Conservation (phyloP, 2,888 invertebrate species). For the Metacarcinus magister region DNA sequence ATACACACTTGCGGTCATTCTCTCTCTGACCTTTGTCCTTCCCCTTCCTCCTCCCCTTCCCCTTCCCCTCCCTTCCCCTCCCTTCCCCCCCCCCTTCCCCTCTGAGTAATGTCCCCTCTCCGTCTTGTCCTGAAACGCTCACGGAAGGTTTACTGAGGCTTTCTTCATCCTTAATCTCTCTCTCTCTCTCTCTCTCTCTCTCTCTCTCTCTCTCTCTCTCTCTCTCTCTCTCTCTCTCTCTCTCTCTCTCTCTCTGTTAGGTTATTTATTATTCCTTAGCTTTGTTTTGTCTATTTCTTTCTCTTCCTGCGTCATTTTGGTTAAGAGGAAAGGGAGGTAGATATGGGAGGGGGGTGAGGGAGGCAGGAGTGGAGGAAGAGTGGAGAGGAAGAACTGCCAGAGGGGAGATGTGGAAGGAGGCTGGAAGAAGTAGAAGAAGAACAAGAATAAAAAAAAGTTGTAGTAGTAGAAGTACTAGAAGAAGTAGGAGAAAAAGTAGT, state of each 20-base stretch:
- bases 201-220: background rate
- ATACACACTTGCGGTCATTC: background rate
- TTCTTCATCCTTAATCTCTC: slow-evolving; percentile 15
- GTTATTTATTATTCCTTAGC: background rate
- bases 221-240: slow-evolving; percentile 40
- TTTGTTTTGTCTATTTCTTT: background rate
- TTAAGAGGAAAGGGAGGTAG: too few relatives aligned
- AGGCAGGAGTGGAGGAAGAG: too few relatives aligned
- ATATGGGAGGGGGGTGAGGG: too few relatives aligned
- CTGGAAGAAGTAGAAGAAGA: too few relatives aligned
- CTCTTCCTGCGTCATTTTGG: background rate
- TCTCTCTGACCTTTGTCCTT: background rate
- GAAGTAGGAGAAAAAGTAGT: too few relatives aligned
- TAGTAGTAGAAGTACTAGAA: too few relatives aligned
- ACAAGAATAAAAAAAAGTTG: too few relatives aligned
- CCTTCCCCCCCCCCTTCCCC: background rate
- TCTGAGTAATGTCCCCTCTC: slow-evolving; percentile 1
- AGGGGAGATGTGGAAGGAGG: too few relatives aligned
- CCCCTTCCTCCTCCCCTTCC: background rate
- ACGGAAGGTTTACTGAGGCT: background rate
- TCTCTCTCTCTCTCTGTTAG: background rate
- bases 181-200: slow-evolving; percentile 56
- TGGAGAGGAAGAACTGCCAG: too few relatives aligned
- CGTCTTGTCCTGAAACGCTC: background rate
- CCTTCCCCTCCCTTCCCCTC: background rate